Evolutionary conservation across 2,113 vertebrate genomes (phyloP).

Genomic region (Leuciscus idus): DNA sequence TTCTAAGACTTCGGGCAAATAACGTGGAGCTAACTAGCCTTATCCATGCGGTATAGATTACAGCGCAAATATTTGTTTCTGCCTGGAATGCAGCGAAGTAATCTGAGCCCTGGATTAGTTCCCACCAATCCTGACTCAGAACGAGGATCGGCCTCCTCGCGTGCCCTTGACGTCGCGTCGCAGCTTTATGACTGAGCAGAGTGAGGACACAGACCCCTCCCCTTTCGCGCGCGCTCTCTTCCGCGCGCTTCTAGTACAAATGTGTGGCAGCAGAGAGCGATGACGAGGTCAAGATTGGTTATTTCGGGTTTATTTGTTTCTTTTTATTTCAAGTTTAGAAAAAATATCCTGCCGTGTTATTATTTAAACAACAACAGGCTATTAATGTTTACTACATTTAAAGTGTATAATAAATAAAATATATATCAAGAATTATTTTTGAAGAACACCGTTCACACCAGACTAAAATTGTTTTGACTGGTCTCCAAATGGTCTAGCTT

Average conservation of each 20-base stretch:
- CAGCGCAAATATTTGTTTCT: not conserved
- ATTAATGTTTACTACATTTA: not conserved
- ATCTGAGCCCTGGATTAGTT: not conserved
- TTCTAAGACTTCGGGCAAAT: not conserved
- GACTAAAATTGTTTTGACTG: not conserved
- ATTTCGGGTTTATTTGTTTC: not conserved
- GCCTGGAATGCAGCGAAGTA: not conserved
- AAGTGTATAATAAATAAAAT: not conserved
- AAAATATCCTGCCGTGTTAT: not conserved
- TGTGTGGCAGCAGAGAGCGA: not conserved
- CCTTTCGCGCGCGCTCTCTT: not conserved
- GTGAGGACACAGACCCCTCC: not conserved
- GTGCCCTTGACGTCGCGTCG: conserved; percentile 58
- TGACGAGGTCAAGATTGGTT: not conserved
- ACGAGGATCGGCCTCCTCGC: conserved; percentile 49
- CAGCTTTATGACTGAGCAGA: conserved; percentile 54
- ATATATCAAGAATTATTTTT: not conserved
- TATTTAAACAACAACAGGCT: not conserved
- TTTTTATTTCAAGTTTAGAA: not conserved
- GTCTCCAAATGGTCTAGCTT: not conserved
- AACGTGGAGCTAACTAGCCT: not conserved
- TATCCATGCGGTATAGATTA: not conserved
- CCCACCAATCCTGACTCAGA: conserved; percentile 53
- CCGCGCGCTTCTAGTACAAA: not conserved
- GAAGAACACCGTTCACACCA: not conserved